Evolutionary conservation across 2,797 vertebrate species (phyloP).

Genomic region (Tympanoctomys barrerae): DNA sequence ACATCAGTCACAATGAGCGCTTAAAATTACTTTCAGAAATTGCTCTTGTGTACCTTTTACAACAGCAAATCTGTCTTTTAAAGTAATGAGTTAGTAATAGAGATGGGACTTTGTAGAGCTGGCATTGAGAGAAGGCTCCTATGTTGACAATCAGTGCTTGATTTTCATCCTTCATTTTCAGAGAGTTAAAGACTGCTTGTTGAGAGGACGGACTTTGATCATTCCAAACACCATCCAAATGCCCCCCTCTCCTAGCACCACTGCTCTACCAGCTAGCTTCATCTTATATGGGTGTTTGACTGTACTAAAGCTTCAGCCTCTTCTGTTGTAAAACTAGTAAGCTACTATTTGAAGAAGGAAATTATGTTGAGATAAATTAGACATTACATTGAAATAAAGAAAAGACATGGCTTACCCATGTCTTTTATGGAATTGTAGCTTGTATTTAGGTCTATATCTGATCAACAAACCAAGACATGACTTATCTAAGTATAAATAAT

Average conservation of each 20-base stretch:
- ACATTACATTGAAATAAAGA: background rate
- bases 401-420: no score
- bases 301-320: background rate
- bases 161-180: background rate
- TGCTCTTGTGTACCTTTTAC: background rate
- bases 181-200: background rate
- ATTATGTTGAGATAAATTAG: background rate
- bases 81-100: background rate
- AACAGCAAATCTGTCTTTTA: slow-evolving; percentile 3
- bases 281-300: background rate
- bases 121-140: background rate
- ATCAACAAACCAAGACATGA: background rate
- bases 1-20: background rate
- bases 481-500: background rate
- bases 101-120: background rate
- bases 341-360: background rate
- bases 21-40: background rate
- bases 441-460: background rate
- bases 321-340: background rate
- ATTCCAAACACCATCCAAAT: background rate
- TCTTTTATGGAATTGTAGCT: background rate
- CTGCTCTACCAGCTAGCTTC: background rate
- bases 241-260: background rate
- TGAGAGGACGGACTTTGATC: background rate
- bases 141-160: background rate